Evolutionary conservation across 2,113 vertebrate genomes (phyloP), one percentile per base, ranked within the genome.

Genomic region (Uria aalge): DNA sequence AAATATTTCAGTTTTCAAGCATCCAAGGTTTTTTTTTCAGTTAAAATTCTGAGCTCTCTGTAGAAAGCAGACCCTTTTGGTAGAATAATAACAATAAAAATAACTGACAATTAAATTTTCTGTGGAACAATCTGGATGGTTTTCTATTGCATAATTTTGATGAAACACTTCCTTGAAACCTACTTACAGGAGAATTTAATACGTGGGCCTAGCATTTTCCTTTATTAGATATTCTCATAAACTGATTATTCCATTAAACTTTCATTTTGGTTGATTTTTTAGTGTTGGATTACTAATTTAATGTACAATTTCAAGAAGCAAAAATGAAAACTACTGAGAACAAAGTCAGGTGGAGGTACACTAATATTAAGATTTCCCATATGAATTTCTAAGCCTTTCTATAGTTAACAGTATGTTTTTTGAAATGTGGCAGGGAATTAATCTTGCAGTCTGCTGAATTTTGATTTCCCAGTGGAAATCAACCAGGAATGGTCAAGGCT

Each of bases 401-500:
- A 40, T 50, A 72, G 68, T 78, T 94, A 89, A 85, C 64, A 48
- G 48, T 40, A 48, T 87, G 64, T 7, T 75, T 90, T 94, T 72
- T 94, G 47, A 94, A 94, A 92, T 10, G 73, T 90, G 68, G 24
- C 56, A 79, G 88, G 83, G 94, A 95, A 94, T 94, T 95, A 93
- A 90, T 86, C 89, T 86, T 81, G 68, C 82, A 67, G 52, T 77
- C 67, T 75, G 72, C 56, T 56, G 91, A 80, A 68, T 95, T 94
- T 89, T 96, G 79, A 96, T 97, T 97, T 94, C 96, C 96, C 92
- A 72, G 36, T 96, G 95, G 97, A 97, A 97, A 97, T 95, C 88
- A 94, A 5, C 24, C 26, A 32, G 77, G 68, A 94, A 81, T 45
- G 77, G 86, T 11, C 52, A 94, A 88, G 60, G 73, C 74, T 84